Evolutionary conservation across 2,113 vertebrate species (phyloP).

Genomic region (Toxotes chatareus): DNA sequence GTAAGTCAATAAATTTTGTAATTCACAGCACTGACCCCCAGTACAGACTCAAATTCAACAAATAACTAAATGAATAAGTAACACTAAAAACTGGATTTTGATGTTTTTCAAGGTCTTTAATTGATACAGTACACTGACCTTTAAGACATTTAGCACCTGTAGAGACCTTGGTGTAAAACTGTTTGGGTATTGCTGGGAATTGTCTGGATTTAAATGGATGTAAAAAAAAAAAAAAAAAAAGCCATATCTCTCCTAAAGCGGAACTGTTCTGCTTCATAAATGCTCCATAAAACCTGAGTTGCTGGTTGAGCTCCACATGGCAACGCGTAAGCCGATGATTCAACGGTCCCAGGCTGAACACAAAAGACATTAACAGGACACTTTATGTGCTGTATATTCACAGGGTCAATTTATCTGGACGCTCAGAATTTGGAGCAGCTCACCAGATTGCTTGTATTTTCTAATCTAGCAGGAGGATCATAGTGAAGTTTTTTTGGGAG

Average conservation of each 20-base stretch:
- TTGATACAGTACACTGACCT: background rate
- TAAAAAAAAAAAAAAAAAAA: background rate
- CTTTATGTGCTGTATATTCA: conserved; percentile 26
- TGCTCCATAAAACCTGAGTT: conserved; percentile 35
- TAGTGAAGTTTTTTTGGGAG: background rate
- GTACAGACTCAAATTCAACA: background rate
- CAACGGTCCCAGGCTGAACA: conserved; percentile 26
- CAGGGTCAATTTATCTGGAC: conserved; percentile 32
- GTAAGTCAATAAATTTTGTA: background rate
- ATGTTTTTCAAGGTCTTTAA: background rate
- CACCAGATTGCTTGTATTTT: background rate
- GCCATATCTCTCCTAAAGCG: background rate
- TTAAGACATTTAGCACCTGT: background rate
- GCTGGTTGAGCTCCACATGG: conserved; percentile 17
- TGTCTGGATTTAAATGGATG: conserved; percentile 24
- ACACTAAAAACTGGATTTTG: background rate
- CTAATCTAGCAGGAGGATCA: background rate
- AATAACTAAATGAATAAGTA: background rate
- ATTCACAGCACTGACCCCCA: background rate
- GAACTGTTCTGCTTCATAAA: conserved; percentile 26
- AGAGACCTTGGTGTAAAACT: background rate
- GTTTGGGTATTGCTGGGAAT: background rate
- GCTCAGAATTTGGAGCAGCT: background rate
- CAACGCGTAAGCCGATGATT: conserved; percentile 24
- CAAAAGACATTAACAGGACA: conserved; percentile 23